phyloP scores from a whole-genome alignment of 2,113 vertebrate genomes.

The Cyprinodon tularosa region DNA sequence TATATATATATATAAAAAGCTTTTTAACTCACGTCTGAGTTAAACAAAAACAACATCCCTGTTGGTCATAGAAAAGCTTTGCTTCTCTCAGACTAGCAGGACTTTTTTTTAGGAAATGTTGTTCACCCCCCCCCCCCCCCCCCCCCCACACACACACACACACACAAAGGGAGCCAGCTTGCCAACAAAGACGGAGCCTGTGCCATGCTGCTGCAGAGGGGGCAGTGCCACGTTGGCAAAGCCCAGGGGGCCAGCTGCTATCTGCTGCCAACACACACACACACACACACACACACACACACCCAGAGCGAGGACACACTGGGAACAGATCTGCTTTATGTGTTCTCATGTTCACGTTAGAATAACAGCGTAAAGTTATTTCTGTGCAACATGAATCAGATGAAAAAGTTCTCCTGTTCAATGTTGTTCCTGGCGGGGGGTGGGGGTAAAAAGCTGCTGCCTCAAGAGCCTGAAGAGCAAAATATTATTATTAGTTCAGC shows the following conservation, averaged over 20 bases:
- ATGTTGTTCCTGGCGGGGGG: too few relatives aligned
- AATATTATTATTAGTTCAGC: conserved; percentile 45
- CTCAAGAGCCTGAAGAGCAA: conserved; percentile 16
- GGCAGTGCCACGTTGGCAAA: conserved; percentile 75
- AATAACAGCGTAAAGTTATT: conserved; percentile 21
- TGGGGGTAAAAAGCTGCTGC: conserved; percentile 39
- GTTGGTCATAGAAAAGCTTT: too few relatives aligned
- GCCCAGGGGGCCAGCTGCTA: conserved; percentile 72
- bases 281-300: conserved; percentile 29
- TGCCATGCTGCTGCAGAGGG: conserved; percentile 75
- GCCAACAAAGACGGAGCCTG: conserved; percentile 70
- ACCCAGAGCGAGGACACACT: conserved; percentile 26
- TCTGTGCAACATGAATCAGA: neutral
- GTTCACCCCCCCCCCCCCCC: conserved; percentile 6
- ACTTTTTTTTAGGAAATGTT: conserved; percentile 15
- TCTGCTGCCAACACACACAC: conserved; percentile 68
- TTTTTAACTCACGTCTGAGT: too few relatives aligned
- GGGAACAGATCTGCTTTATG: conserved; percentile 64
- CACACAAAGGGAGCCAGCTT: conserved; percentile 40
- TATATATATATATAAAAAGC: too few relatives aligned
- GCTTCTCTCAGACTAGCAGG: too few relatives aligned
- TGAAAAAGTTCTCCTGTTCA: too few relatives aligned
- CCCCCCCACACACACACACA: conserved; percentile 15
- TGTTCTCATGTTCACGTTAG: conserved; percentile 35
- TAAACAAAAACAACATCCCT: too few relatives aligned